These are phyloP conservation scores for Chloroclysta siterata DNA, from an alignment of 2,888 invertebrate species.

Conservation along the genomic window DNA sequence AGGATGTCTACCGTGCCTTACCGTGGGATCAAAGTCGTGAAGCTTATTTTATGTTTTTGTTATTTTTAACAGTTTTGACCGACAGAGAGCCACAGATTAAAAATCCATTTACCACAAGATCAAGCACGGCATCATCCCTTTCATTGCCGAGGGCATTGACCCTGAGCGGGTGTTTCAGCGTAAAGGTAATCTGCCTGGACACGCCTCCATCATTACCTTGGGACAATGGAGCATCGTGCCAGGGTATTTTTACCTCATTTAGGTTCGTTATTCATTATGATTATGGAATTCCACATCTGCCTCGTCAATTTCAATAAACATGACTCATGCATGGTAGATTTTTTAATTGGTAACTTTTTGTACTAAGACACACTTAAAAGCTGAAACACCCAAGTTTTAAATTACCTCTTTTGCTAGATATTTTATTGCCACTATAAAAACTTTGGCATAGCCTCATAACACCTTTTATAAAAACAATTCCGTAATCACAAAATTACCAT, in stretches of 20 bases:
- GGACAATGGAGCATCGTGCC: conserved; percentile 21
- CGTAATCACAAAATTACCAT: background rate
- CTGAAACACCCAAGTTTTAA: no score
- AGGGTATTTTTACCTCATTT: conserved; percentile 13
- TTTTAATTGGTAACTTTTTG: no score
- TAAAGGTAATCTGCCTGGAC: conserved; percentile 13
- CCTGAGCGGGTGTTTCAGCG: conserved; percentile 4
- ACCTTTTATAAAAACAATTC: no score
- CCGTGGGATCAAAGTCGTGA: no score
- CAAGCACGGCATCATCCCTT: conserved; percentile 11
- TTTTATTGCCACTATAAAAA: no score
- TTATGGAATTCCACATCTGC: background rate
- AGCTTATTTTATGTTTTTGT: no score
- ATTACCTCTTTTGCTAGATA: no score
- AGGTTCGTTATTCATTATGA: conserved; percentile 4
- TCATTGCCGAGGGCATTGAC: conserved; percentile 12
- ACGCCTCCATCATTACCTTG: conserved; percentile 16
- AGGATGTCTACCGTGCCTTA: no score
- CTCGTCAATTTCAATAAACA: background rate
- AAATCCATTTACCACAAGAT: background rate
- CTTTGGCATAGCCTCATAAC: no score
- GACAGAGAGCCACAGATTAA: no score
- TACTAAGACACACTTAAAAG: no score
- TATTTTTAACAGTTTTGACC: no score
- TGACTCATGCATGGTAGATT: background rate